Evolutionary conservation across 2,797 vertebrate species (phyloP).

Genomic region (Spinus pinus): DNA sequence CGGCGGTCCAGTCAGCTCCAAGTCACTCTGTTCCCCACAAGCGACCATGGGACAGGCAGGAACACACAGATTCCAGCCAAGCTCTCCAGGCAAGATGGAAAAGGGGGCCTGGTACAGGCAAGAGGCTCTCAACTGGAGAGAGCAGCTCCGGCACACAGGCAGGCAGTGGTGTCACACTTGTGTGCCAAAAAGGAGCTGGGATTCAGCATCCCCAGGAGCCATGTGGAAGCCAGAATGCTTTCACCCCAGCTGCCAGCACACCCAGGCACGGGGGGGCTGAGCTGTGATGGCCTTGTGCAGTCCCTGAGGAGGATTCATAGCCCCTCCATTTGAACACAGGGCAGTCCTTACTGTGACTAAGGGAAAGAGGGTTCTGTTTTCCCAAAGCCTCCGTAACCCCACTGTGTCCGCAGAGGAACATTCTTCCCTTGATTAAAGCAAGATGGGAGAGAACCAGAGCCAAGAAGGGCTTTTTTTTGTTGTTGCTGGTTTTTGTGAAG

Average conservation of each 20-base stretch:
- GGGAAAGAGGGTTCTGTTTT: constrained; percentile 59
- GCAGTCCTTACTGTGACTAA: constrained; percentile 41
- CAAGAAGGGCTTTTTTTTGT: constrained; percentile 54
- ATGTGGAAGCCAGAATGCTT: background rate
- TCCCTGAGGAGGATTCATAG: background rate
- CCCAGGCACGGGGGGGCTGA: background rate
- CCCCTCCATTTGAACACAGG: background rate
- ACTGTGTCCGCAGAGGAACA: constrained; percentile 58
- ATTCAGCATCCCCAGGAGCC: background rate
- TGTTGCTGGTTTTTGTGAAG: constrained; percentile 47
- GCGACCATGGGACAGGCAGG: background rate
- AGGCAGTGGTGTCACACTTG: background rate
- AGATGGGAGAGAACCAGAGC: constrained; percentile 63
- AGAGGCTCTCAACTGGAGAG: background rate
- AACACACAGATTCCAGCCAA: background rate
- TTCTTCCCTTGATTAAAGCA: constrained; percentile 74
- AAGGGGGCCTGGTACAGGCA: background rate
- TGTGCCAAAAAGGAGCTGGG: background rate
- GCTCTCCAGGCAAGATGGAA: background rate
- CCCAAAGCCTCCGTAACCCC: constrained; percentile 64
- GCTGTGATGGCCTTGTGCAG: background rate
- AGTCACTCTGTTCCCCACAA: background rate
- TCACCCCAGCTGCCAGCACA: background rate
- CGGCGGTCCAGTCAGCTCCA: background rate
- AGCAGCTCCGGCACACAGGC: background rate